Evolutionary conservation across 2,797 vertebrate genomes (phyloP), one percentile per base, ranked within the genome.

Genomic region (Lemur catta): DNA sequence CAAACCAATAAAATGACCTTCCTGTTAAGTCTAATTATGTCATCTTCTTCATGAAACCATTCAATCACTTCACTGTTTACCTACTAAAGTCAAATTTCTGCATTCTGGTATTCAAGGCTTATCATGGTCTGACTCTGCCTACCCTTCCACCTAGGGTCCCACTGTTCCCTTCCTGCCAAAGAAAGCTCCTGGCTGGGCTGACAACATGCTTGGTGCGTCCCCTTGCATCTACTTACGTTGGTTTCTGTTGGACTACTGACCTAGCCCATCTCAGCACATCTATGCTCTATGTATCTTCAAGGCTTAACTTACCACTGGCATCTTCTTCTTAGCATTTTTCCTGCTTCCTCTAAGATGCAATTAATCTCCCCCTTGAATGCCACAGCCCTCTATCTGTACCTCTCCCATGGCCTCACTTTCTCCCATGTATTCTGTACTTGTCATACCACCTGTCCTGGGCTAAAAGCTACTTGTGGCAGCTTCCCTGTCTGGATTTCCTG

Each of bases 191-290:
- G 28, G 3, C 26, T 14, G 38, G 71, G 46, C 50, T 38, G 75
- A n/a, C 41, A 24, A 7, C 1, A 1, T 14, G 2, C 22, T 3
- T 4, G 4, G 0, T 0, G 4, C 13, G 1, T 24, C 20, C 15
- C 30, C 15, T 28, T 20, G 52, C 17, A 35, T 35, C 24, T 38
- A 28, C 26, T 55, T 15, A 24, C 0, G n/a, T 24, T 18, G 22
- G 12, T 24, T 46, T 46, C 43, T 24, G 35, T 2, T 7, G 79
- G 20, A 11, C 14, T 11, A 30, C 22, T 17, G 41, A 43, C n/a
- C 20, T 10, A 14, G 12, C 78, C 48, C 20, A 41, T 18, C 30
- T 65, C 0, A 4, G 67, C 52, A 43, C 0, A 0, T 9, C 33
- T 17, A 4, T 3, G 78, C 2, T 17, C 17, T 15, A 2, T 22